phyloP scores from a whole-genome alignment of 2,113 vertebrate species.

The Tragelaphus strepsiceros region DNA sequence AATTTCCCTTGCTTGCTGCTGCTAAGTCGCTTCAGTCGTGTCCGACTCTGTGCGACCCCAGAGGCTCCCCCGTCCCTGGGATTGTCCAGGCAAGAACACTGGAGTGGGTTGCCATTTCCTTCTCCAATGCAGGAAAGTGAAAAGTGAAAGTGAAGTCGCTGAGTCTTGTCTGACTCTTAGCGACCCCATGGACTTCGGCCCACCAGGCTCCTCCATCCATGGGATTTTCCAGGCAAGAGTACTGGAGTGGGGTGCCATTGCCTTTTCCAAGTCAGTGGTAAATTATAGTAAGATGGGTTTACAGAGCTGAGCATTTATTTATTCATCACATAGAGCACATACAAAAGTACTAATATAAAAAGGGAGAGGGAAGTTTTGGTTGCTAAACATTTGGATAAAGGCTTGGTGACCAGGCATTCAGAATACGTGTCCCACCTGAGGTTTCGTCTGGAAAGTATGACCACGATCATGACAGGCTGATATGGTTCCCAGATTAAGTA shows the following conservation, averaged over 20 bases:
- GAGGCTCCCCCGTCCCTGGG: no score
- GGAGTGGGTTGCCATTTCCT: no score
- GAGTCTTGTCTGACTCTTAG: accelerated
- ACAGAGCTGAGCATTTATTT: not conserved
- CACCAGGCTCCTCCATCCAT: no score
- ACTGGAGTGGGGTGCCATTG: no score
- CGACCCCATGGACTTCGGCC: no score
- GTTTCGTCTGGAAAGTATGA: not conserved
- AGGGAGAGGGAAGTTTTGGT: not conserved
- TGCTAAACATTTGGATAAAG: not conserved
- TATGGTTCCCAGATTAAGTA: not conserved
- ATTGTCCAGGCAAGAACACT: no score
- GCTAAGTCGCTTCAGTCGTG: no score
- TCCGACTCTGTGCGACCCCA: no score
- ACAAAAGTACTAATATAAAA: not conserved
- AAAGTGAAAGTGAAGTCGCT: no score
- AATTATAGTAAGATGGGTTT: not conserved
- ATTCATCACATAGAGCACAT: not conserved
- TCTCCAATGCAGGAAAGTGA: no score
- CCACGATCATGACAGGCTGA: not conserved
- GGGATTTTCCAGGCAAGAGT: no score
- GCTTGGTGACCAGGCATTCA: not conserved
- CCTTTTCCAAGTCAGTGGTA: not conserved
- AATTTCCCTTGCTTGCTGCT: not conserved
- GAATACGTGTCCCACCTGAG: not conserved